Evolutionary conservation across 2,888 invertebrate species (phyloP).

Genomic region (Anorthoa munda): DNA sequence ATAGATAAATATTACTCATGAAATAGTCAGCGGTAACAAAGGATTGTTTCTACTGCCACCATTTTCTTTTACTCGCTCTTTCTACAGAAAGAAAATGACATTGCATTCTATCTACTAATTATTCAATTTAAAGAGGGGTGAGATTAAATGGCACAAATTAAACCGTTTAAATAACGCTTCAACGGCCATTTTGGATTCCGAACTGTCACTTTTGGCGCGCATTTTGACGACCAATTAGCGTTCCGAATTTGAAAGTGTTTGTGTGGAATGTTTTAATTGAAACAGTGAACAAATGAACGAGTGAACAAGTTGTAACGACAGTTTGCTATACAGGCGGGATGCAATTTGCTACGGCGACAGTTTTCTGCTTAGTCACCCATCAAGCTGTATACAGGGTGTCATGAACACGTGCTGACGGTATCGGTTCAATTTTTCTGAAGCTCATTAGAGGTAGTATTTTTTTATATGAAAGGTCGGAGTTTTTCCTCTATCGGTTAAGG

Average conservation of each 20-base stretch:
- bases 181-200: slow-evolving; percentile 79
- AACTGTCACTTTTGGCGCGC: slow-evolving; percentile 80
- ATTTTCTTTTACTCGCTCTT: slow-evolving; percentile 54
- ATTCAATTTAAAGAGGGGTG: slow-evolving; percentile 72
- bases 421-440: slow-evolving; percentile 53
- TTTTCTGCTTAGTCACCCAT: slow-evolving; percentile 81
- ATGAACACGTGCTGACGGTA: slow-evolving; percentile 50
- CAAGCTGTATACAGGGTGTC: slow-evolving; percentile 67
- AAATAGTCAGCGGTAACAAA: slow-evolving; percentile 44
- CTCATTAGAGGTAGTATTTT: slow-evolving; percentile 45
- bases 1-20: slow-evolving; percentile 39
- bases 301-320: slow-evolving; percentile 72
- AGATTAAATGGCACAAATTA: slow-evolving; percentile 76
- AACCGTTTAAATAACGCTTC: slow-evolving; percentile 75
- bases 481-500: slow-evolving; percentile 6
- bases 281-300: slow-evolving; percentile 70
- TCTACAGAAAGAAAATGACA: slow-evolving; percentile 67
- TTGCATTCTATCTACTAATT: slow-evolving; percentile 75
- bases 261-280: slow-evolving; percentile 71
- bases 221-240: slow-evolving; percentile 78
- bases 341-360: slow-evolving; percentile 71
- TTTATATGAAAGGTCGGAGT: slow-evolving; percentile 18
- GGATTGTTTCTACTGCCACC: slow-evolving; percentile 33
- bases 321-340: slow-evolving; percentile 69
- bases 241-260: slow-evolving; percentile 74